Evolutionary conservation across 2,888 invertebrate genomes (phyloP), one percentile per base, ranked within the genome.

Genomic region (Epirrhoe tristata): DNA sequence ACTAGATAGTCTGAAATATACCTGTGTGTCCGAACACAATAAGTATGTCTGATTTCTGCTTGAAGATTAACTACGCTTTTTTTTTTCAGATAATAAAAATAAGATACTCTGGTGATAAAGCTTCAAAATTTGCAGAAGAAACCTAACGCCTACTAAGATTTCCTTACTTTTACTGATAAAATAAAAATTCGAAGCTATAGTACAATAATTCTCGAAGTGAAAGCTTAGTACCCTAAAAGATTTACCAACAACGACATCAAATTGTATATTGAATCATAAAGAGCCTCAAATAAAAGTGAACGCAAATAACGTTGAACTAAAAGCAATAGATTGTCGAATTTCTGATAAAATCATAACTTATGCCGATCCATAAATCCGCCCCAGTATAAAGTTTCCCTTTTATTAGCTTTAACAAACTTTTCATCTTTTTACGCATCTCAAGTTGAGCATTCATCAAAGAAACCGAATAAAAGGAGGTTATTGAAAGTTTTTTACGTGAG

Each of bases 401-500:
- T 74, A 72, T 71, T 69, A 65, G 66, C 57, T 66, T 58, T 62
- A 65, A 69, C 57, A 70, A 69, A 72, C 65, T 65, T 67, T 71
- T 67, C 65, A 69, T 71, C 69, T 67, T 70, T 70, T 70, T 63
- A 70, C 67, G 59, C 66, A 71, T 73, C 69, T 69, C 61, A 61
- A 64, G 54, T 69, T 63, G 67, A 62, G 58, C 46, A 70, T 73
- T 69, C 63, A 71, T 73, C 69, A 68, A 72, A 73, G 70, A 58
- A 66, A 73, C 59, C 69, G 69, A 74, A 78, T 80, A 74, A 78
- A 78, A 74, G 65, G 70, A 66, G 67, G 66, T 67, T 74, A 79
- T 79, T 79, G 76, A 78, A 75, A 76, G 73, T 77, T 74, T 76
- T 66, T 77, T 80, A 81, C 82, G 81, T 83, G 78, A 78, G 66